Conservation (phyloP, 2,888 invertebrate genomes). For the Vanessa cardui region DNA sequence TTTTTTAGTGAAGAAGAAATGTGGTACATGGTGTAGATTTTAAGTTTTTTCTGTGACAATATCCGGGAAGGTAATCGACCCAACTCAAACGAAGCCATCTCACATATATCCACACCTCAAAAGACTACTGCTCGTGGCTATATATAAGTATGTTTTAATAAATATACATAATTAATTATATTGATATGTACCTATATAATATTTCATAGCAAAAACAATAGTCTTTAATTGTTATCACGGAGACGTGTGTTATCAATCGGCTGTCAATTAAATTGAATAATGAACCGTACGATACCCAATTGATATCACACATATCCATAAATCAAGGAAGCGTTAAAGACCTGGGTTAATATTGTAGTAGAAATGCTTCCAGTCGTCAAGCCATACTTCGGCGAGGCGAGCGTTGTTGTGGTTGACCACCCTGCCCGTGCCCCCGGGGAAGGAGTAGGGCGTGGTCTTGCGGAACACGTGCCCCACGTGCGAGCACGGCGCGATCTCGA, state of each 20-base stretch:
- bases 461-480: conserved; percentile 98
- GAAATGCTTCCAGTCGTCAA: conserved; percentile 99
- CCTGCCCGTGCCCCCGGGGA: conserved; percentile 98
- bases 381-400: conserved; percentile 99
- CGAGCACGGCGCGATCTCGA: conserved; percentile 97
- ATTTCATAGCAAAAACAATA: conserved; percentile 18
- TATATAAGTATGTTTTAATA: background rate
- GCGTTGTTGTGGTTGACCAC: conserved; percentile 99
- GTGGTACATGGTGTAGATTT: no score
- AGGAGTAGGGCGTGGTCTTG: conserved; percentile 98
- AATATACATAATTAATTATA: conserved; percentile 8
- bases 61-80: no score
- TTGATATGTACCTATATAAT: background rate
- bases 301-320: conserved; percentile 25
- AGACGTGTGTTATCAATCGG: conserved; percentile 26
- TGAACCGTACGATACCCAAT: background rate
- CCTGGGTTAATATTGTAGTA: conserved; percentile 99
- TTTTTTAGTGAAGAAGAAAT: no score
- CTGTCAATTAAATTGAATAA: background rate
- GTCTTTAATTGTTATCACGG: conserved; percentile 23
- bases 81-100: no score
- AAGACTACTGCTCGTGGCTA: conserved; percentile 16
- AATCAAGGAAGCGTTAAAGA: conserved; percentile 58
- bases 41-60: no score
- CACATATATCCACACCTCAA: background rate